Evolutionary conservation across 2,888 invertebrate species (phyloP).

Genomic region (Darwinula stevensoni): DNA sequence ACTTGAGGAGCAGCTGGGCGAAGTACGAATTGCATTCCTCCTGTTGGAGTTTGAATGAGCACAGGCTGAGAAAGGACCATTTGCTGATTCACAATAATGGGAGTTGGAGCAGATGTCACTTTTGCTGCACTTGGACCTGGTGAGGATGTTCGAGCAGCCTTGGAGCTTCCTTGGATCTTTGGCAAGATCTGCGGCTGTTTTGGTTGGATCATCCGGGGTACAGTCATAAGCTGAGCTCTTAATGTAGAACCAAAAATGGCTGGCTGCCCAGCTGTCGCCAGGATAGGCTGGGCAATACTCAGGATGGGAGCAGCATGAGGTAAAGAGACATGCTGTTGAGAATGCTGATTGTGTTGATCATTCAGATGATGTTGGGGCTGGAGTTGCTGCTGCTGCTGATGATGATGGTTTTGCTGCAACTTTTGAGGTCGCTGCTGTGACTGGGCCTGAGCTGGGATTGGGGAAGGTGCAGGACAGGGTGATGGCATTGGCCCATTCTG

Average conservation of each 20-base stretch:
- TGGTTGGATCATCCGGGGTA: background rate
- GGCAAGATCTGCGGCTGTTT: conserved; percentile 3
- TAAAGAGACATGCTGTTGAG: too few species aligned
- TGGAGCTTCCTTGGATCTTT: background rate
- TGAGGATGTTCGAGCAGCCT: too few species aligned
- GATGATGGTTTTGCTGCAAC: background rate
- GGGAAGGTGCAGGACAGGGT: conserved; percentile 6
- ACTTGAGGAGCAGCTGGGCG: background rate
- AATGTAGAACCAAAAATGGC: too few species aligned
- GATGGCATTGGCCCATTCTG: conserved; percentile 6
- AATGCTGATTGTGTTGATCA: conserved; percentile 29
- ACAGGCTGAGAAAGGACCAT: background rate
- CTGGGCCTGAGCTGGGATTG: conserved; percentile 8
- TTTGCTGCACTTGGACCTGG: too few species aligned
- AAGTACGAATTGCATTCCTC: background rate
- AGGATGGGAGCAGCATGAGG: too few species aligned
- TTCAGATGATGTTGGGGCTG: conserved; percentile 19
- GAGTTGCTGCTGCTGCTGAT: too few species aligned
- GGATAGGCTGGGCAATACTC: background rate
- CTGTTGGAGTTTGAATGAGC: background rate
- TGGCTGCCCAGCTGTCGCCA: background rate
- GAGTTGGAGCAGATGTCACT: too few species aligned
- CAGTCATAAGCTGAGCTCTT: too few species aligned
- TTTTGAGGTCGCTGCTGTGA: conserved; percentile 4
- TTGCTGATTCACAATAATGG: background rate